These are phyloP conservation scores for Phoxinus dragarum DNA, from an alignment of 2,797 vertebrate species.

Conservation along the genomic window DNA sequence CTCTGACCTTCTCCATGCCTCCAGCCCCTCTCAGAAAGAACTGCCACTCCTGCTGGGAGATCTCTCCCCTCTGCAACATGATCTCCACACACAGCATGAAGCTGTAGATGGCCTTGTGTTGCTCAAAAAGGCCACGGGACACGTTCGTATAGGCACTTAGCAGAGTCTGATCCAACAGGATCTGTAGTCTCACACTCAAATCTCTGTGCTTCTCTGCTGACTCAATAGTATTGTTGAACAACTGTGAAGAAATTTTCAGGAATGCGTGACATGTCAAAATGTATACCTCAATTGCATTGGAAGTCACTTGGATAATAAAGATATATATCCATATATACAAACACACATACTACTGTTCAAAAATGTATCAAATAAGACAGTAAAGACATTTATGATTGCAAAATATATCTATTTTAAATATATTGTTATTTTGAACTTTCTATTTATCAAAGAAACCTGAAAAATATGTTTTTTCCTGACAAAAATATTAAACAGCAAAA, in stretches of 20 bases:
- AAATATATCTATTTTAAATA: not conserved
- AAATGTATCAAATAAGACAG: not conserved
- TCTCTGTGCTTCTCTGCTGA: constrained; percentile 71
- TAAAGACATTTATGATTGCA: not conserved
- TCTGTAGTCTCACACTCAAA: constrained; percentile 75
- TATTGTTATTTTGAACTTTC: not conserved
- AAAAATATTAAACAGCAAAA: not conserved
- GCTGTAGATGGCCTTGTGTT: constrained; percentile 86
- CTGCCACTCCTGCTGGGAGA: constrained; percentile 80
- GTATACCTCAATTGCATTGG: not conserved
- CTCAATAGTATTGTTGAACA: constrained; percentile 83
- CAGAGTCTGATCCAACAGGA: constrained; percentile 78
- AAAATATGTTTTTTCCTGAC: not conserved
- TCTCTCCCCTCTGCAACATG: constrained; percentile 74
- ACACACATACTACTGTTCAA: not conserved
- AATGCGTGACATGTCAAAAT: not conserved
- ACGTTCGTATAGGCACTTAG: constrained; percentile 76
- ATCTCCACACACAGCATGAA: constrained; percentile 84
- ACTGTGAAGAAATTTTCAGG: constrained; percentile 62
- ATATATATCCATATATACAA: not conserved
- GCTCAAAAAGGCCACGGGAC: constrained; percentile 83
- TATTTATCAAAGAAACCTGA: not conserved
- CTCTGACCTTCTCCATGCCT: constrained; percentile 76
- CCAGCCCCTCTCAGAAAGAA: constrained; percentile 78
- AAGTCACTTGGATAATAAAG: not conserved